These are phyloP conservation scores for Zaprionus nigranus DNA, from an alignment of 1,140 invertebrate genomes.

Conservation along the genomic window DNA sequence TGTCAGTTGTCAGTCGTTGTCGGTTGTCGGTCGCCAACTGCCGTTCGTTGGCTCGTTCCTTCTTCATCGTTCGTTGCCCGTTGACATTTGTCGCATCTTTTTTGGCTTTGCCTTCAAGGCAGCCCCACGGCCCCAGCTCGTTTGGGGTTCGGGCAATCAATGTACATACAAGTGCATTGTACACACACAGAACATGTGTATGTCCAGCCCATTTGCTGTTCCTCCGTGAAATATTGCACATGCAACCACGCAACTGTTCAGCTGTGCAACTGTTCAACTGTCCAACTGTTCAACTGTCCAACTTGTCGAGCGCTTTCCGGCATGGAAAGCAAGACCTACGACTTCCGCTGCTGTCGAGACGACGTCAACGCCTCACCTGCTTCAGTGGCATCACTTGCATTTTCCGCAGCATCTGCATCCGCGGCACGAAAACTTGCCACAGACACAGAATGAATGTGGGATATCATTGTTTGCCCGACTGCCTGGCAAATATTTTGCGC, in stretches of 20 bases:
- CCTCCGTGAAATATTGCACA: slow-evolving; percentile 63
- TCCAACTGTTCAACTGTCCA: slow-evolving; percentile 52
- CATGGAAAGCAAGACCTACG: slow-evolving; percentile 60
- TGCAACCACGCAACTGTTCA: slow-evolving; percentile 57
- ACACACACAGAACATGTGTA: slow-evolving; percentile 3
- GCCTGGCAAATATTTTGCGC: slow-evolving; percentile 76
- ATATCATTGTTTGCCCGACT: slow-evolving; percentile 71
- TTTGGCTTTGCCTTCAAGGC: slow-evolving; percentile 39
- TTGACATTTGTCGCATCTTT: slow-evolving; percentile 73
- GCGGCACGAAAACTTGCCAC: slow-evolving; percentile 31
- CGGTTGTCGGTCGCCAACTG: neutral
- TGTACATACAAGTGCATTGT: slow-evolving; percentile 25
- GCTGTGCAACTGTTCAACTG: slow-evolving; percentile 27
- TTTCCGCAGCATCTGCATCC: slow-evolving; percentile 50
- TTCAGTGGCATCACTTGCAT: slow-evolving; percentile 71
- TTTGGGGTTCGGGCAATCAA: slow-evolving; percentile 50
- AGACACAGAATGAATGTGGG: slow-evolving; percentile 55
- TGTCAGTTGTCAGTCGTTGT: slow-evolving; percentile 32
- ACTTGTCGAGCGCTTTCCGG: slow-evolving; percentile 71
- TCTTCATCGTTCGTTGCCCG: slow-evolving; percentile 36
- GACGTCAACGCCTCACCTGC: slow-evolving; percentile 39
- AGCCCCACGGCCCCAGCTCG: slow-evolving; percentile 22
- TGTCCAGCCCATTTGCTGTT: slow-evolving; percentile 44
- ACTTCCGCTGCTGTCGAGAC: slow-evolving; percentile 64
- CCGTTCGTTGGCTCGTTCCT: neutral